These are phyloP conservation scores for Vanessa atalanta DNA, from an alignment of 1,140 invertebrate species.

Conservation along the genomic window DNA sequence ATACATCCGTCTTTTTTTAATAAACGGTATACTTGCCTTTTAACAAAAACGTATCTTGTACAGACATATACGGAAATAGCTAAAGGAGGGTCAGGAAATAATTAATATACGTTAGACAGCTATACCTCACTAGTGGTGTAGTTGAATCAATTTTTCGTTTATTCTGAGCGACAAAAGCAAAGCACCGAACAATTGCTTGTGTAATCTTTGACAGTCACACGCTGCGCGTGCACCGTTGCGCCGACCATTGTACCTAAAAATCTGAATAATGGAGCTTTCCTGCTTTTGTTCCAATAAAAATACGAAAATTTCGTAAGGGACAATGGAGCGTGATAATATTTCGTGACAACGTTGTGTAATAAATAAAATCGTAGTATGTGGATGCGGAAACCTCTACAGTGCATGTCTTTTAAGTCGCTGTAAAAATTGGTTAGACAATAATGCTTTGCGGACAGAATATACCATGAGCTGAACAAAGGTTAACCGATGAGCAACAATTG, in stretches of 20 bases:
- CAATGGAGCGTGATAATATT: slow-evolving; percentile 65
- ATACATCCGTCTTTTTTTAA: not conserved
- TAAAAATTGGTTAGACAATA: not conserved
- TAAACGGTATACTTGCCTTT: not conserved
- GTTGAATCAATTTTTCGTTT: slow-evolving; percentile 45
- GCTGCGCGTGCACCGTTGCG: slow-evolving; percentile 70
- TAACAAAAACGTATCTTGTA: slow-evolving; percentile 22
- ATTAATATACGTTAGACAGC: slow-evolving; percentile 54
- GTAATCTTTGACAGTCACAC: slow-evolving; percentile 73
- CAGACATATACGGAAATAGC: slow-evolving; percentile 45
- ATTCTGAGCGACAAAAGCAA: slow-evolving; percentile 62
- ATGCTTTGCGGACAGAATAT: not conserved
- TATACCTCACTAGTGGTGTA: slow-evolving; percentile 24
- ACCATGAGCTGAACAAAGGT: not conserved
- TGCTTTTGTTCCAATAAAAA: slow-evolving; percentile 69
- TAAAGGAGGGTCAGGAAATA: slow-evolving; percentile 59
- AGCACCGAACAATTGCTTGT: slow-evolving; percentile 65
- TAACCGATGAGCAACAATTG: not conserved
- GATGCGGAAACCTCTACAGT: slow-evolving; percentile 1
- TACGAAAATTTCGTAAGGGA: slow-evolving; percentile 64
- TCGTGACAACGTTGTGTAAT: slow-evolving; percentile 49
- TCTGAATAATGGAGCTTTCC: slow-evolving; percentile 72
- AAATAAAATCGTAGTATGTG: slow-evolving; percentile 18
- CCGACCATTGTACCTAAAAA: slow-evolving; percentile 64
- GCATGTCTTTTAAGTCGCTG: not conserved